Conservation (phyloP, 2,888 invertebrate species). For the Lasioglossum morio region DNA sequence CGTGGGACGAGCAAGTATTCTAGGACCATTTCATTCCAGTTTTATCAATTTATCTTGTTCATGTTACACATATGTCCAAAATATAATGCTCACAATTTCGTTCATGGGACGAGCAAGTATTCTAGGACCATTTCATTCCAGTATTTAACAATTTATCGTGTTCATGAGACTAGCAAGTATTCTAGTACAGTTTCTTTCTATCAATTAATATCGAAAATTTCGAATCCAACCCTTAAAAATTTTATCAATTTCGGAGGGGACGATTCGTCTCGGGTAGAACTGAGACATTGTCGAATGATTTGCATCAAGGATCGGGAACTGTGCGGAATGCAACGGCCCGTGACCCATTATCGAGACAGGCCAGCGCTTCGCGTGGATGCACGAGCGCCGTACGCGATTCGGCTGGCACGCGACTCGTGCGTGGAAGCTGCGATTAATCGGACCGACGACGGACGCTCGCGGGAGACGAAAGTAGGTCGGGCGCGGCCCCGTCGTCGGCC, state of each 20-base stretch:
- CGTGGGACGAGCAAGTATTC: not conserved
- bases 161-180: not conserved
- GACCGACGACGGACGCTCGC: slow-evolving; percentile 25
- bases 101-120: not conserved
- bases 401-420: slow-evolving; percentile 25
- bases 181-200: no score
- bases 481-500: slow-evolving; percentile 18
- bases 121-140: no score
- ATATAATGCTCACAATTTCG: not conserved
- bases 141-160: no score
- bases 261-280: no score
- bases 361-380: not conserved
- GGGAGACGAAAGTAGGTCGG: slow-evolving; percentile 46
- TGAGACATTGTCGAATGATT: no score
- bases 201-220: no score
- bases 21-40: no score
- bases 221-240: not conserved
- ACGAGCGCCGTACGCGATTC: slow-evolving; percentile 16
- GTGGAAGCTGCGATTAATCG: slow-evolving; percentile 28
- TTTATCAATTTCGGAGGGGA: not conserved
- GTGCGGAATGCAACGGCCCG: not conserved
- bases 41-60: not conserved
- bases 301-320: not conserved
- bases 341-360: not conserved
- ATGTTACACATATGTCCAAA: no score